phyloP scores from a whole-genome alignment of 2,113 vertebrate genomes.

The Psammodynastes pulverulentus region DNA sequence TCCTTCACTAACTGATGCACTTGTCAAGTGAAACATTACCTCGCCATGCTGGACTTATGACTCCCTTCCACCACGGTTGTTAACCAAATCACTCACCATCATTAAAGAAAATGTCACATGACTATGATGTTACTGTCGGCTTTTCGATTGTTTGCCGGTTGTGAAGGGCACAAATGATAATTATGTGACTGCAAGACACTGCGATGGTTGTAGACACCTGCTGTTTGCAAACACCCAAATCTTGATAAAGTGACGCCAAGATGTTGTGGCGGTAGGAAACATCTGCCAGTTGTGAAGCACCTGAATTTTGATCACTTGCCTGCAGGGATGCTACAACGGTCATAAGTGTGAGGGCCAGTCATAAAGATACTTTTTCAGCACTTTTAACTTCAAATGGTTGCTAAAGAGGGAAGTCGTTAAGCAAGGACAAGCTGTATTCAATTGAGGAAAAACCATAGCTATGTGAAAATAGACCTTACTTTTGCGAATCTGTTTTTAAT shows the following conservation, averaged over 20 bases:
- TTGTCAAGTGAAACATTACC: neutral
- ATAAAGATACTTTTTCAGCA: neutral
- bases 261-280: neutral
- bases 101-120: neutral
- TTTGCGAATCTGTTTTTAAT: neutral
- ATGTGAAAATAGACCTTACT: neutral
- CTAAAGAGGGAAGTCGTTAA: neutral
- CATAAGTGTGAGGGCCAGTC: neutral
- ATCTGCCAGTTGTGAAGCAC: neutral
- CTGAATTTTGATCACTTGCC: neutral
- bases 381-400: neutral
- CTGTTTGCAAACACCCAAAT: neutral
- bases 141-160: neutral
- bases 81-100: neutral
- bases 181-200: neutral
- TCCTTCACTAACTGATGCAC: neutral
- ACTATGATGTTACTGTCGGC: neutral
- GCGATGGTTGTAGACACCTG: neutral
- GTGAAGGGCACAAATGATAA: neutral
- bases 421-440: neutral
- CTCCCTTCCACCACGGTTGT: neutral
- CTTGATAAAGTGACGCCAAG: neutral
- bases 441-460: neutral
- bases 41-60: neutral
- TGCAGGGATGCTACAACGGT: neutral